Evolutionary conservation across 30 jellyfish, hydroid and myxozoan species (phyloP), one percentile per base, ranked within the genome.

Genomic region (Pelagia noctiluca): DNA sequence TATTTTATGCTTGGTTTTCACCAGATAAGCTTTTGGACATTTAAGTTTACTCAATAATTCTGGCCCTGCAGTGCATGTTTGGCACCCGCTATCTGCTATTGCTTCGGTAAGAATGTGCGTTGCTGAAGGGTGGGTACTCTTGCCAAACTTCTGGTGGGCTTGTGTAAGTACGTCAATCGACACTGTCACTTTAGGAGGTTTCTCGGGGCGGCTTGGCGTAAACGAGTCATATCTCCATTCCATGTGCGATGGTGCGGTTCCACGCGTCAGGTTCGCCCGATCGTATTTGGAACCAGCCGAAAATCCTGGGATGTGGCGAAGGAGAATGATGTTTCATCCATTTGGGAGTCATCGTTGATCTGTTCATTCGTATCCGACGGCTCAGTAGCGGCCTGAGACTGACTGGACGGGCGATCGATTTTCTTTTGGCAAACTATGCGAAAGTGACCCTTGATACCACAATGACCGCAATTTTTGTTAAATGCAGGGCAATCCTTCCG

Each of bases 11-110:
- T 77, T 34, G 19, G 83, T 71, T 31, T 10, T 2, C 5, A 71
- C 24, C 83, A 71, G 11, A 77, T 71, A 31, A 30, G 26, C 11
- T 34, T 25, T 25, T 18, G 31, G 76, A 37, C 83, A 71, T 10
- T 71, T 71, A 25, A 71, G 33, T n/a, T 3, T 2, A 3, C 13
- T 21, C 24, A 71, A 37, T 10, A 71, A 3, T 37, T 71, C 83
- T 37, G 83, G 83, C 18, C 83, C 83, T 16, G 60, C 76, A 24
- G 83, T 71, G 76, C 83, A 71, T 24, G 46, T 71, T 71, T 71
- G 83, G 31, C 60, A 25, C n/a, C 83, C 83, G 12, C 78, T 3
- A 71, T 71, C 83, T 35, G 83, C 83, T 16, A 25, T 10, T 22
- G 83, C 83, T 34, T 34, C 24, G 3, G 76, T 37, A 3, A 10